Percentiles rank a stretch among this genome's conserved stretches.
phyloP scores from a whole-genome alignment of 64 coral and sea anemone species.

The Montipora efflorescens region DNA sequence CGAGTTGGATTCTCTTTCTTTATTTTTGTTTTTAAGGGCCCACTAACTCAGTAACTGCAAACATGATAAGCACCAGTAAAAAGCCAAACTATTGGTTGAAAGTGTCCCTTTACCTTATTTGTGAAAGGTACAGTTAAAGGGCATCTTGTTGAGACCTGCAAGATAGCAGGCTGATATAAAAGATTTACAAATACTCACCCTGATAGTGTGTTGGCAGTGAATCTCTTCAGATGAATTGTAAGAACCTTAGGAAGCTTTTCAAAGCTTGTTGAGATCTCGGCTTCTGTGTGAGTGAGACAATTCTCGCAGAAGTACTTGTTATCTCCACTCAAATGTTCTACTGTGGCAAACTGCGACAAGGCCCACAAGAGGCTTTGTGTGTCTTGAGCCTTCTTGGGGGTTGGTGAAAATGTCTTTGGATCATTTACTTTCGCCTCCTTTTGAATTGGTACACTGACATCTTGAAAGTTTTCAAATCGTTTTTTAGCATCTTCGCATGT shows the following conservation, averaged over 20 bases:
- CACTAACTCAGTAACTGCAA: no score
- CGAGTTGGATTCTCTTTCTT: no score
- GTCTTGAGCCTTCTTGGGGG: conserved; percentile 68
- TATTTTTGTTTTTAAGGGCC: no score
- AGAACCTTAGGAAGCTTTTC: conserved; percentile 86
- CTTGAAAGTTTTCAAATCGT: conserved; percentile 93
- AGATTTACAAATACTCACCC: not conserved
- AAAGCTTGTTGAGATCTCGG: conserved; percentile 95
- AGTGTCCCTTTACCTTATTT: no score
- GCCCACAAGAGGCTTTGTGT: conserved; percentile 79
- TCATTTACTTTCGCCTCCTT: conserved; percentile 46
- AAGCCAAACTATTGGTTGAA: no score
- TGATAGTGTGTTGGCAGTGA: conserved; percentile 70
- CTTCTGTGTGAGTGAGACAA: conserved; percentile 87
- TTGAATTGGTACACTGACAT: conserved; percentile 93
- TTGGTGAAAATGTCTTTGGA: conserved; percentile 66
- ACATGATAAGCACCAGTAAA: no score
- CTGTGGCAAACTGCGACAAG: conserved; percentile 92
- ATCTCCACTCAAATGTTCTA: conserved; percentile 86
- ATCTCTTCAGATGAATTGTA: conserved; percentile 95
- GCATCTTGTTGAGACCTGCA: no score
- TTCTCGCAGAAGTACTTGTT: conserved; percentile 99
- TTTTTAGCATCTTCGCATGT: conserved; percentile 91
- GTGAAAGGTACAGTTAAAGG: no score
- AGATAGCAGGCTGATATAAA: no score